phyloP scores from a whole-genome alignment of 2,888 invertebrate genomes.

The Elgonia sp. region DNA sequence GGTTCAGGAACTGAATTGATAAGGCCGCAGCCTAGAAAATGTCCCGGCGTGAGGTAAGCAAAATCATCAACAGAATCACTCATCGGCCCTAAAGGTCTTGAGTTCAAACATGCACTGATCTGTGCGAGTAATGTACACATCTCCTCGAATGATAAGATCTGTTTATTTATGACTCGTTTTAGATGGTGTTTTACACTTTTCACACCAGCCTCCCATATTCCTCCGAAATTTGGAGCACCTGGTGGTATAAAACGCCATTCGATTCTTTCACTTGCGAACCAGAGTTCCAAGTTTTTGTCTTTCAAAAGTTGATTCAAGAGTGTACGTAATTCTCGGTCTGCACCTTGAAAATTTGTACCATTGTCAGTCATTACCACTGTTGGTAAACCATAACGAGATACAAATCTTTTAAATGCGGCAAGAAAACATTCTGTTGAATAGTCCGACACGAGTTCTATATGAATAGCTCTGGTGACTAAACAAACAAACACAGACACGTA shows the following conservation, averaged over 20 bases:
- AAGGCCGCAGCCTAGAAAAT: background rate
- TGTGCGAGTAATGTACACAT: background rate
- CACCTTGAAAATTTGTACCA: background rate
- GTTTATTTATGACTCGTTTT: background rate
- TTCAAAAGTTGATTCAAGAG: background rate
- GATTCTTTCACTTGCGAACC: background rate
- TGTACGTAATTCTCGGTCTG: background rate
- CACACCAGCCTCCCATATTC: background rate
- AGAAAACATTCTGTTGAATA: too few relatives aligned
- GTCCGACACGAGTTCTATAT: conserved; percentile 8
- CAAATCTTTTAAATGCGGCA: too few relatives aligned
- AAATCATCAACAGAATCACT: background rate
- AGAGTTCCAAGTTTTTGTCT: background rate
- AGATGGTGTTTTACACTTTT: too few relatives aligned
- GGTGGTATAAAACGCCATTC: background rate
- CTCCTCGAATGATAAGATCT: background rate
- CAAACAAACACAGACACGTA: background rate
- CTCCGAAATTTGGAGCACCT: background rate
- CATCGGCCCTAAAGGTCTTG: conserved; percentile 5
- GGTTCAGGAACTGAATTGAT: background rate
- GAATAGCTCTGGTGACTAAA: conserved; percentile 5
- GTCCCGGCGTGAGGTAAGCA: background rate
- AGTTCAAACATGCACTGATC: conserved; percentile 18
- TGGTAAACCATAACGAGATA: background rate
- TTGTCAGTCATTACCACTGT: background rate